Evolutionary conservation across 2,888 invertebrate genomes (phyloP), one percentile per base, ranked within the genome.

Genomic region (Noctua janthina): DNA sequence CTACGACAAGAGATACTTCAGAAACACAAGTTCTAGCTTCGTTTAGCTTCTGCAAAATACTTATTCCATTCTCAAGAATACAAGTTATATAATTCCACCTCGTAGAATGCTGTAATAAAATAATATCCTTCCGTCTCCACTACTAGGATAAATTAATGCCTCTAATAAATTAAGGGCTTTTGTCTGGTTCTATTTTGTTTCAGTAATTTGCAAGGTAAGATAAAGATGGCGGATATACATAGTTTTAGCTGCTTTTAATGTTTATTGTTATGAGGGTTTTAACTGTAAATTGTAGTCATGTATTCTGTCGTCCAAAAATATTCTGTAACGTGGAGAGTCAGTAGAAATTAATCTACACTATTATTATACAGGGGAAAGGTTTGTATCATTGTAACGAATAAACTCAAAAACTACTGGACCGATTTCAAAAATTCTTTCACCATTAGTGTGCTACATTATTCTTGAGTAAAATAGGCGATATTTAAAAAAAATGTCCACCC

Each of bases 81-180:
- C 78, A 66, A 86, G 82, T 78, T 46, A 85, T 88, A 89, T 86
- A 84, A 85, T 64, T 74, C 72, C 78, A 80, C 76, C 76, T 54
- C 59, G 71, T 80, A 74, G 59, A 76, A 81, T 81, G 73, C 43
- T 75, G 74, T 81, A 75, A 68, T 85, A 88, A 88, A 88, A 88
- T 86, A 71, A 87, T 90, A 92, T 91, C 91, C 72, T 87, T 84
- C 85, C 88, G 66, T 87, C 92, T 94, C 90, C 92, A 92, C 93
- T 90, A 87, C 86, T 66, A 64, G 89, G 91, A 92, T 91, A 93
- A 93, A 93, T 93, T 93, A 94, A 94, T 93, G 92, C 86, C 82
- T 29, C 88, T 89, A 89, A 94, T 94, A 93, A 93, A 94, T 94
- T 90, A 90, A 90, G 74, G 87, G 92, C 92, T 93, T 93, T 92